phyloP scores from a whole-genome alignment of 2,888 invertebrate genomes.

The Lymantria monacha region DNA sequence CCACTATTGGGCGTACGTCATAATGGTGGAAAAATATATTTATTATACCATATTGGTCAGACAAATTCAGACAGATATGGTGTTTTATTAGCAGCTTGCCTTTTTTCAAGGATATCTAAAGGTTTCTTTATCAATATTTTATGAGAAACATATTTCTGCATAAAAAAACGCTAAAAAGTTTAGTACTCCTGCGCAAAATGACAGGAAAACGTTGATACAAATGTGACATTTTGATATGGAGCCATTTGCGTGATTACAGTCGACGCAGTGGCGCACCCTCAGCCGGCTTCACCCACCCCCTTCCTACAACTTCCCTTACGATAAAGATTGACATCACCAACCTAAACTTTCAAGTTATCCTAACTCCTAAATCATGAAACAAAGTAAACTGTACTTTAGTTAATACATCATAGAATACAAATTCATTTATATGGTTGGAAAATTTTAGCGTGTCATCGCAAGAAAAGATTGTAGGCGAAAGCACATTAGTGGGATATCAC shows the following conservation, averaged over 20 bases:
- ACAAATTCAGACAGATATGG: too few relatives aligned
- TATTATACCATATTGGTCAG: too few relatives aligned
- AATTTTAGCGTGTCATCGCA: constrained; percentile 76
- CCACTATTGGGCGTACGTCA: too few relatives aligned
- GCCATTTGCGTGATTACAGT: constrained; percentile 81
- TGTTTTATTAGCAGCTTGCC: too few relatives aligned
- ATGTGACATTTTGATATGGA: constrained; percentile 79
- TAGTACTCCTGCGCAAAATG: constrained; percentile 56
- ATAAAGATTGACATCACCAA: constrained; percentile 79
- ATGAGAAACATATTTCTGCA: too few relatives aligned
- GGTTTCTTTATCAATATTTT: too few relatives aligned
- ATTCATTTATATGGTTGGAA: constrained; percentile 33
- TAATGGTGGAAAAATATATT: too few relatives aligned
- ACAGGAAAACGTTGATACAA: constrained; percentile 68
- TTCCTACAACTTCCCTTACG: constrained; percentile 74
- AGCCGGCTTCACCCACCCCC: constrained; percentile 54
- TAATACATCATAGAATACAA: constrained; percentile 41
- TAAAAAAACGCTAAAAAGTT: constrained; percentile 16
- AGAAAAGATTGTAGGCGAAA: constrained; percentile 78
- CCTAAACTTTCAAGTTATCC: constrained; percentile 72
- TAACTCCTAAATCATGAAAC: constrained; percentile 49
- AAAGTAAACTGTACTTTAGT: constrained; percentile 53
- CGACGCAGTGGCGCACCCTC: constrained; percentile 78
- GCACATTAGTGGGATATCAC: constrained; percentile 79
- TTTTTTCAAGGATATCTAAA: too few relatives aligned